Percentiles rank a stretch among this genome's conserved stretches.
Evolutionary conservation across 1,140 invertebrate species (phyloP).

Genomic region (Phymastichus coffea): DNA sequence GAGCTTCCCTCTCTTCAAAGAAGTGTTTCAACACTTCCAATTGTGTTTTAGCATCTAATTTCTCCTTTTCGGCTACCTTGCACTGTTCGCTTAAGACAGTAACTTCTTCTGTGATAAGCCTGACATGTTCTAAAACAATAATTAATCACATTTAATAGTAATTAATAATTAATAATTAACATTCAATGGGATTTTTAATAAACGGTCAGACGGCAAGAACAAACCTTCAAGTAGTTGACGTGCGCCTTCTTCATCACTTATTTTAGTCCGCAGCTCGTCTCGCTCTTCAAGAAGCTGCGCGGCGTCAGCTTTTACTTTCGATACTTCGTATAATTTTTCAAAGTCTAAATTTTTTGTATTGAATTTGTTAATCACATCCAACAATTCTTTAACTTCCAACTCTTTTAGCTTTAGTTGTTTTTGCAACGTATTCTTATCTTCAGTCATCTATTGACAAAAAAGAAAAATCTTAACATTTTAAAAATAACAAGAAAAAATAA

Average conservation of each 20-base stretch:
- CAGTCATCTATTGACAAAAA: slow-evolving; percentile 38
- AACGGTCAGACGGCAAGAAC: too few species aligned
- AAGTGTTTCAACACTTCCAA: slow-evolving; percentile 83
- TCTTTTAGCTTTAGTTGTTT: slow-evolving; percentile 46
- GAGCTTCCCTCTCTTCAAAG: slow-evolving; percentile 84
- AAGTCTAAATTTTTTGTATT: slow-evolving; percentile 49
- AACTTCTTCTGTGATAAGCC: slow-evolving; percentile 56
- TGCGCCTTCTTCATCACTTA: slow-evolving; percentile 50
- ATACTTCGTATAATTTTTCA: slow-evolving; percentile 50
- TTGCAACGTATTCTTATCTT: slow-evolving; percentile 40
- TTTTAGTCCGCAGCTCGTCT: slow-evolving; percentile 50
- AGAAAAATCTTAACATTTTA: slow-evolving; percentile 14
- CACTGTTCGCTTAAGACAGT: slow-evolving; percentile 64
- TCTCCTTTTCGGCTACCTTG: slow-evolving; percentile 72
- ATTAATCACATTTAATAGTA: slow-evolving; percentile 18
- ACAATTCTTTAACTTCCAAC: slow-evolving; percentile 46
- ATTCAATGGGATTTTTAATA: neutral
- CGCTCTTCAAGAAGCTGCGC: slow-evolving; percentile 45
- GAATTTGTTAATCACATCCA: slow-evolving; percentile 43
- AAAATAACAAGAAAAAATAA: slow-evolving; percentile 21
- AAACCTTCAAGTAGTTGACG: slow-evolving; percentile 51
- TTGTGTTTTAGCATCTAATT: slow-evolving; percentile 77
- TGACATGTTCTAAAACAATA: slow-evolving; percentile 49
- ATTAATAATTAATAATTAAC: slow-evolving; percentile 1
- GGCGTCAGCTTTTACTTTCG: slow-evolving; percentile 47